Evolutionary conservation across 2,797 vertebrate species (phyloP), one percentile per base, ranked within the genome.

Genomic region (Myotis planiceps): DNA sequence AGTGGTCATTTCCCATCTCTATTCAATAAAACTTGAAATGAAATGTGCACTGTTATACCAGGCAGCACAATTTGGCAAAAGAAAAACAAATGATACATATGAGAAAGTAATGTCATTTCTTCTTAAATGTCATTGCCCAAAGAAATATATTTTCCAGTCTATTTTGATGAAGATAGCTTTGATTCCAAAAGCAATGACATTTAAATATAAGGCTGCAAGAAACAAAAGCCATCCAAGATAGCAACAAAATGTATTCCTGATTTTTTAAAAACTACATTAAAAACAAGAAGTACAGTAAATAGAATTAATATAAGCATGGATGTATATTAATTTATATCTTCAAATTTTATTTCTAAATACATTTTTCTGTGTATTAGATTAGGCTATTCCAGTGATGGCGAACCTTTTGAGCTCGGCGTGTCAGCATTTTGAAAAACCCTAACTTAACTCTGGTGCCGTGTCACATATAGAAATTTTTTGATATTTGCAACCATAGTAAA

Each of bases 91-190:
- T 18, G 49, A 84, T 65, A 75, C 3, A n/a, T 66, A 90, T 7
- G 25, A 66, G 27, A 86, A 95, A 92, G 53, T 47, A 49, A 81
- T 51, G 49, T 37, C 42, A 94, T 66, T 82, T 45, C 60, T 92
- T 86, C 39, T 74, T 72, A 90, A 96, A 95, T 92, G 63, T 82
- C 55, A 80, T 18, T 95, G 29, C 79, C 42, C 66, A 90, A 71
- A 93, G 47, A n/a, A n/a, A 94, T 23, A 68, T 0, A 85, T 32
- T 85, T 65, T 83, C 45, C 82, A 51, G 19, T 88, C 49, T 78
- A 37, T 72, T 93, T 80, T 65, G 10, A 83, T 63, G 45, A 94
- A 78, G 63, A 90, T 8, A 94, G 13, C 16, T 81, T 49, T 63
- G 25, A 84, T 78, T 90, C 27, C n/a, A 80, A 84, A 96, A 51